Base-by-base conservation (phyloP, 2,113 vertebrate species). In the Elephas maximus region DNA sequence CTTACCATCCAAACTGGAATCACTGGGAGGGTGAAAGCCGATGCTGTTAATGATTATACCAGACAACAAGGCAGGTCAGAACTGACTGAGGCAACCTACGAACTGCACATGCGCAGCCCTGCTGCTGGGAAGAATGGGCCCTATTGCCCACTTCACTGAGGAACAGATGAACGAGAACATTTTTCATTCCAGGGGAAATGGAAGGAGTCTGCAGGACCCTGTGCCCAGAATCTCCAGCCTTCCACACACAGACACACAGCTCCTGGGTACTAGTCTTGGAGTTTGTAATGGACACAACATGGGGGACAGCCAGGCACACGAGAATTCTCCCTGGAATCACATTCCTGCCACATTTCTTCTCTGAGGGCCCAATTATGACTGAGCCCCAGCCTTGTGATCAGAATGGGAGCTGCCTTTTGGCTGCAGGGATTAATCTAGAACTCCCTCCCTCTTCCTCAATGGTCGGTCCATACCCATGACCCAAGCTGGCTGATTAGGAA, bases 101-200 rank as follows among this genome's bases (percentile, higher is more conserved):
- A 20, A 14, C 0, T 0, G 5, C 30, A 5, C 0, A 3, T 18
- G 2, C 7, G 57, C 10, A 30, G 17, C 14, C 41, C 4, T 48
- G n/a, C 3, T 0, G 0, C n/a, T 63, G 67, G 33, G 28, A 60
- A 8, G 4, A 2, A 6, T 1, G 8, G 28, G 7, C 5, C 60
- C 4, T 45, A 8, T 8, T 0, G 0, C 8, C 15, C 37, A 0
- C 0, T 0, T 18, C 10, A 51, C 20, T 11, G 57, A 84, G 45
- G 26, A 3, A 14, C 24, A 65, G 11, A 57, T 2, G 11, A 1
- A 57, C 0, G 8, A 28, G 51, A 30, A 10, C 6, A 41, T 6
- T 10, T 62, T n/a, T 24, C n/a, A 18, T 24, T 26, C 28, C 14
- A 60, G 63, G 8, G 15, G 6, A 62, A 62, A 18, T 0, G 8